phyloP scores from a whole-genome alignment of 2,888 invertebrate species.

The Alviniconcha strummeri region DNA sequence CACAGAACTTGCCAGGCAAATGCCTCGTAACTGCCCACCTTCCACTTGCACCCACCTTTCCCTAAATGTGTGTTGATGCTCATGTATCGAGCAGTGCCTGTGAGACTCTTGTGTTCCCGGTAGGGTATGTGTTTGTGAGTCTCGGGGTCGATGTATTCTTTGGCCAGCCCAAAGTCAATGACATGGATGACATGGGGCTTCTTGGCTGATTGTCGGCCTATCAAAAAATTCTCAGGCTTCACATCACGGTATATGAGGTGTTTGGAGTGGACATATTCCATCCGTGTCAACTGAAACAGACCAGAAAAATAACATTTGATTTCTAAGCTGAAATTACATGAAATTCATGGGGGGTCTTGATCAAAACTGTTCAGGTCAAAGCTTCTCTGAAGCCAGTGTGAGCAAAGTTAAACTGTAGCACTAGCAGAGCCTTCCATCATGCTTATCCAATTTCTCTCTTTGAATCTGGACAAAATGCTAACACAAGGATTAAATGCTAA shows the following conservation, averaged over 20 bases:
- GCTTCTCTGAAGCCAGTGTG: too few relatives aligned
- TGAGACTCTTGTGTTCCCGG: conserved; percentile 99
- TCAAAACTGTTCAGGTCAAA: too few relatives aligned
- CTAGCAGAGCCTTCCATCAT: too few relatives aligned
- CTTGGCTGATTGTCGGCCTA: conserved; percentile 96
- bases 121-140: conserved; percentile 96
- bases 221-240: conserved; percentile 99
- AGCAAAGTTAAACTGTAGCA: too few relatives aligned
- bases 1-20: neutral
- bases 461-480: too few relatives aligned
- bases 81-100: conserved; percentile 99
- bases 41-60: conserved; percentile 81
- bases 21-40: neutral
- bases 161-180: conserved; percentile 99
- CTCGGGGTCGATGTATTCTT: conserved; percentile 99
- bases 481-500: too few relatives aligned
- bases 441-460: too few relatives aligned
- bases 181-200: conserved; percentile 99
- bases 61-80: conserved; percentile 99
- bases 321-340: too few relatives aligned
- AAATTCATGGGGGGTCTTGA: too few relatives aligned
- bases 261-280: conserved; percentile 99
- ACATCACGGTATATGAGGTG: conserved; percentile 99
- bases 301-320: conserved; percentile 13
- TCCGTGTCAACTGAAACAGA: conserved; percentile 90